These are phyloP conservation scores for Maniola jurtina DNA, from an alignment of 1,140 invertebrate species.

Conservation along the genomic window DNA sequence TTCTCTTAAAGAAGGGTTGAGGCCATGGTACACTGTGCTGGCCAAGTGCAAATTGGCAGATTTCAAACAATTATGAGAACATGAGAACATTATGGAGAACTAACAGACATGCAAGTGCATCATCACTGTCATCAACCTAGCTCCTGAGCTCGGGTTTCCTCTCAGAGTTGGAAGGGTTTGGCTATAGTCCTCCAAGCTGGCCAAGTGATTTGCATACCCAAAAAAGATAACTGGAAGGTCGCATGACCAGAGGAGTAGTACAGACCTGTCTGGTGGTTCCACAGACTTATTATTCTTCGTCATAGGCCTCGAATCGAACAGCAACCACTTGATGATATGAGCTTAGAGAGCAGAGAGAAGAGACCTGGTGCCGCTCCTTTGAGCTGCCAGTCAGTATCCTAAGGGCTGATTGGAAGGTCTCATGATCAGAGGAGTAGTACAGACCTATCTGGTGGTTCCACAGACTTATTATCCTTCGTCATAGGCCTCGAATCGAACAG, in stretches of 20 bases:
- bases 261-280: slow-evolving; percentile 77
- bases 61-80: too few relatives aligned
- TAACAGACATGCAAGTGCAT: too few relatives aligned
- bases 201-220: too few relatives aligned
- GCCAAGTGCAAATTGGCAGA: too few relatives aligned
- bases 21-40: too few relatives aligned
- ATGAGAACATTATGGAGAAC: too few relatives aligned
- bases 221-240: background rate
- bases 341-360: slow-evolving; percentile 84
- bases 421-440: background rate
- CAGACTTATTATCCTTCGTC: slow-evolving; percentile 71
- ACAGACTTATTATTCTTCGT: slow-evolving; percentile 71
- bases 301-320: slow-evolving; percentile 81
- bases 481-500: slow-evolving; percentile 81
- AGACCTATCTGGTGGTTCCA: slow-evolving; percentile 78
- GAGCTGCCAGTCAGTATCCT: too few relatives aligned
- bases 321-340: slow-evolving; percentile 82
- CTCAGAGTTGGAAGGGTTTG: too few relatives aligned
- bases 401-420: background rate
- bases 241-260: slow-evolving; percentile 74
- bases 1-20: too few relatives aligned
- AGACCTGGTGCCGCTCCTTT: slow-evolving; percentile 82
- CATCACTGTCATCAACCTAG: too few relatives aligned
- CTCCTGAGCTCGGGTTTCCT: too few relatives aligned
- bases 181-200: too few relatives aligned